Evolutionary conservation across 1,140 invertebrate genomes (phyloP).

Genomic region (Lepidurus packardi): DNA sequence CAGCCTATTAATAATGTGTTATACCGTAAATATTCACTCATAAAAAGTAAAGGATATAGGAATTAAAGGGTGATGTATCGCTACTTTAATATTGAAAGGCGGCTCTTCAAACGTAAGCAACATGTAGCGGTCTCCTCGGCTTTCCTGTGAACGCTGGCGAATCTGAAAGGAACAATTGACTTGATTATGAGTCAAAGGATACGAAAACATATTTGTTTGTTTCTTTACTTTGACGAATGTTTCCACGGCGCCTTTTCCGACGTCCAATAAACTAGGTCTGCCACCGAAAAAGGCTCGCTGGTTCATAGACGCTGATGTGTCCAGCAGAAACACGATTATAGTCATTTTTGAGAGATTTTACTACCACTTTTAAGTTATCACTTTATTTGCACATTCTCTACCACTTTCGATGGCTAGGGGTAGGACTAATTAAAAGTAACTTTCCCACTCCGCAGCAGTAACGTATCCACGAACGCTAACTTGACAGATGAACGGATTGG

Average conservation of each 20-base stretch:
- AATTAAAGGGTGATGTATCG: constrained; percentile 36
- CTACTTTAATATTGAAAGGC: constrained; percentile 93
- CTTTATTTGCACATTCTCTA: background rate
- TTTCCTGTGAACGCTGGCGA: constrained; percentile 85
- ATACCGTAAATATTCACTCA: background rate
- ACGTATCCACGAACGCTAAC: background rate
- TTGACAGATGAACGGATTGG: background rate
- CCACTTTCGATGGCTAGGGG: background rate
- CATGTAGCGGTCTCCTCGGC: constrained; percentile 95
- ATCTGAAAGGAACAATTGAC: constrained; percentile 57
- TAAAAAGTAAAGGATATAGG: too few species aligned
- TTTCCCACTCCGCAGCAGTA: background rate
- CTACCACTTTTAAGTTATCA: background rate
- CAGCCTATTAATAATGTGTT: constrained; percentile 77
- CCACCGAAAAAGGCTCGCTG: constrained; percentile 95
- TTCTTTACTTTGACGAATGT: constrained; percentile 87
- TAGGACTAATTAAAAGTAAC: background rate
- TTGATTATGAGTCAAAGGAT: constrained; percentile 1
- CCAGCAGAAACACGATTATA: constrained; percentile 97
- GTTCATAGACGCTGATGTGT: constrained; percentile 98
- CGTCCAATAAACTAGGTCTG: constrained; percentile 89
- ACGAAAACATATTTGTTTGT: background rate
- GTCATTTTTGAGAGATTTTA: constrained; percentile 65
- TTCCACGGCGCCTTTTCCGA: constrained; percentile 96
- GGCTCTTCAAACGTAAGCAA: constrained; percentile 96